phyloP scores from a whole-genome alignment of 1,140 invertebrate species.

The Radopholus similis region DNA sequence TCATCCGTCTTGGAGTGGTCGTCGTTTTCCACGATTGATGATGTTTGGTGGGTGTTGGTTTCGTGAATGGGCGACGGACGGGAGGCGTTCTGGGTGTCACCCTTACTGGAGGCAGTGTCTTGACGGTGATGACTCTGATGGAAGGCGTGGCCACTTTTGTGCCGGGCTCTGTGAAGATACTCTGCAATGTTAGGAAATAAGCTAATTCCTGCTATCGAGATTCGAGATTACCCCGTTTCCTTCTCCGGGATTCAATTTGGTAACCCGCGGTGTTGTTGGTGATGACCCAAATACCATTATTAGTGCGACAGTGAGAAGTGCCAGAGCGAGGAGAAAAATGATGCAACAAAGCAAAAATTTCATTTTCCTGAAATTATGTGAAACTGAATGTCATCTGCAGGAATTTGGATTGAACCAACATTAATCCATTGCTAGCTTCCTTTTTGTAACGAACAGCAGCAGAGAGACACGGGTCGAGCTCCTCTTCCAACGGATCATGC shows the following conservation, averaged over 20 bases:
- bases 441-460: conserved; percentile 17
- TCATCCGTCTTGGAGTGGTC: not conserved
- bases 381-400: too few species aligned
- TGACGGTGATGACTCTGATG: not conserved
- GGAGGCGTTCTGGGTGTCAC: not conserved
- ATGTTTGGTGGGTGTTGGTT: not conserved
- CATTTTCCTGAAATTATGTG: not conserved
- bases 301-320: conserved; percentile 9
- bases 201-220: not conserved
- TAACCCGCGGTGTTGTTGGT: not conserved
- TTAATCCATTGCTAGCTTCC: not conserved
- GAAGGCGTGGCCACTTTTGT: too few species aligned
- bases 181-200: too few species aligned
- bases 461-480: conserved; percentile 14
- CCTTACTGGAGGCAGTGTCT: not conserved
- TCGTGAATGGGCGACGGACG: not conserved
- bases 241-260: not conserved
- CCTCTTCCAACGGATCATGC: conserved; percentile 14
- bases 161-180: too few species aligned
- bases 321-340: not conserved
- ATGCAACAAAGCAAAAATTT: conserved; percentile 4
- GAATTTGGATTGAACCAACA: too few species aligned
- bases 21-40: not conserved
- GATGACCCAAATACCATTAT: conserved; percentile 3
- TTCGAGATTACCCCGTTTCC: not conserved